Conservation (phyloP, 1,140 invertebrate species). For the Eupristina koningsbergeri region DNA sequence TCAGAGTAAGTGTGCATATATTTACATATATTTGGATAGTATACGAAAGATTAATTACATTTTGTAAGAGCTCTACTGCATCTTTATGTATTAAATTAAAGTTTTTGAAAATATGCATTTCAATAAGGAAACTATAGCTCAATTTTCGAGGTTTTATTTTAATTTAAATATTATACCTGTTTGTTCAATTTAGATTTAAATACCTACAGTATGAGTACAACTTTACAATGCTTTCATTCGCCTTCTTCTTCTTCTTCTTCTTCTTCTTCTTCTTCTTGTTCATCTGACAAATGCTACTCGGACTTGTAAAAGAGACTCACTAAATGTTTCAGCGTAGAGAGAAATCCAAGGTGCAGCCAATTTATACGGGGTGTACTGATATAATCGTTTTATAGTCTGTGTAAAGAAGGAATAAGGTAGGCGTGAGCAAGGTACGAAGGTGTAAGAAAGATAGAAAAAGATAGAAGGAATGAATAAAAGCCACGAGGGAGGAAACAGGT, state of each 20-base stretch:
- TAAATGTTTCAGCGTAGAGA: not conserved
- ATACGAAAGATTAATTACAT: too few relatives aligned
- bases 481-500: conserved; percentile 50
- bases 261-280: not conserved
- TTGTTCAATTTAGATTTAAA: too few relatives aligned
- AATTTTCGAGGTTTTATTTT: too few relatives aligned
- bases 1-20: too few relatives aligned
- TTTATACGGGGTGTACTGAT: conserved; percentile 2
- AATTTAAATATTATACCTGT: too few relatives aligned
- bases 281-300: not conserved
- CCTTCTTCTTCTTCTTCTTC: not conserved
- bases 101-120: too few relatives aligned
- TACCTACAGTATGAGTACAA: not conserved
- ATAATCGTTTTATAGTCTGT: conserved; percentile 22
- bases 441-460: conserved; percentile 46
- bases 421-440: not conserved
- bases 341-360: conserved; percentile 28
- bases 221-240: not conserved
- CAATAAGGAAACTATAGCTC: too few relatives aligned
- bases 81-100: too few relatives aligned
- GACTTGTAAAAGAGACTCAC: not conserved
- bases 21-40: too few relatives aligned
- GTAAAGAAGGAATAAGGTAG: not conserved
- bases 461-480: not conserved
- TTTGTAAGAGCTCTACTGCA: too few relatives aligned